Evolutionary conservation across 1,140 invertebrate genomes (phyloP).

Genomic region (Lepidurus arcticus): DNA sequence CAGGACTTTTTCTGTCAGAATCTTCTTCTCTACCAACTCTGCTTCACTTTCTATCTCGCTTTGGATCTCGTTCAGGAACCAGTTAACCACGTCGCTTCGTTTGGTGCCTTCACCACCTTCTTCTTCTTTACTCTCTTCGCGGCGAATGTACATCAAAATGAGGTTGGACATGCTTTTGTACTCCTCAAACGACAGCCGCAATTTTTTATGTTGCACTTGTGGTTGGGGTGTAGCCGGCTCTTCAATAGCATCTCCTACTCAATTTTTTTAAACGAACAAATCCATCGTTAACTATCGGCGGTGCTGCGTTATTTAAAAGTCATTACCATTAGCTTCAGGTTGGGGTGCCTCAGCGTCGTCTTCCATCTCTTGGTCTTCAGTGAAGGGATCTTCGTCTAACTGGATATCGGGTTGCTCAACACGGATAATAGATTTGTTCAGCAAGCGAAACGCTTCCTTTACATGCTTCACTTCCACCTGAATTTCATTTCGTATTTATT

Average conservation of each 20-base stretch:
- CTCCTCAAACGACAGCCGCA: conserved; percentile 88
- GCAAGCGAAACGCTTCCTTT: conserved; percentile 82
- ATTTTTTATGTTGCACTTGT: conserved; percentile 62
- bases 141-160: conserved; percentile 80
- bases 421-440: conserved; percentile 97
- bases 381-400: conserved; percentile 68
- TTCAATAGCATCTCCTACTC: conserved; percentile 6
- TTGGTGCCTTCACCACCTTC: conserved; percentile 58
- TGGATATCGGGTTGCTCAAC: conserved; percentile 97
- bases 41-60: conserved; percentile 84
- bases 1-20: conserved; percentile 90
- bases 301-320: not conserved
- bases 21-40: conserved; percentile 82
- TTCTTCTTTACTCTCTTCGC: conserved; percentile 67
- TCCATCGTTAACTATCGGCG: not conserved
- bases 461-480: conserved; percentile 70
- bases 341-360: conserved; percentile 29
- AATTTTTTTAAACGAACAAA: not conserved
- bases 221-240: conserved; percentile 37
- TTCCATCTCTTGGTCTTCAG: conserved; percentile 42
- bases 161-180: conserved; percentile 91
- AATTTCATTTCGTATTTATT: not conserved
- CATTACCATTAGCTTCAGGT: conserved; percentile 11
- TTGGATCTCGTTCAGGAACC: conserved; percentile 89
- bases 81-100: conserved; percentile 79